These are phyloP conservation scores for Phorcus lineatus DNA, from an alignment of 2,888 invertebrate genomes.

Conservation along the genomic window DNA sequence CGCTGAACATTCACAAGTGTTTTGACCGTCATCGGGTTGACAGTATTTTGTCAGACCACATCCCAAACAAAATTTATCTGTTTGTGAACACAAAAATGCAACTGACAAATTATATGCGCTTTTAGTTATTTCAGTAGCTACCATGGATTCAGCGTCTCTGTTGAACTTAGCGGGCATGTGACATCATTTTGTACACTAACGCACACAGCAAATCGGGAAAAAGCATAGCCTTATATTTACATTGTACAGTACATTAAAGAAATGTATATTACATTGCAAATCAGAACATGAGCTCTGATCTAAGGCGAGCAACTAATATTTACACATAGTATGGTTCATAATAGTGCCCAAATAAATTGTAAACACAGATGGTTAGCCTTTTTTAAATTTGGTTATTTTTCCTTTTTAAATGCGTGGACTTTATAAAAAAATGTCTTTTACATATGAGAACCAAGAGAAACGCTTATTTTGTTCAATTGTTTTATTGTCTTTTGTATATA, in stretches of 20 bases:
- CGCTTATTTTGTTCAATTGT: too few relatives aligned
- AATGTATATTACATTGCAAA: not conserved
- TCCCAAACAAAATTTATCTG: not conserved
- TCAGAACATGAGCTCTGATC: not conserved
- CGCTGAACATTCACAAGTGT: not conserved
- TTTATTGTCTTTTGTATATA: too few relatives aligned
- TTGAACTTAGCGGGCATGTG: slow-evolving; percentile 24
- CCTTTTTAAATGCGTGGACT: too few relatives aligned
- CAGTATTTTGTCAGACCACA: not conserved
- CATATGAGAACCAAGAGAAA: too few relatives aligned
- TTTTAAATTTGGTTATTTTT: too few relatives aligned
- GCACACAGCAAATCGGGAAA: not conserved
- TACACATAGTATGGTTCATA: too few relatives aligned
- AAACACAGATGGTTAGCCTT: too few relatives aligned
- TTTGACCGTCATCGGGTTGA: not conserved
- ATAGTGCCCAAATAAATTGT: too few relatives aligned
- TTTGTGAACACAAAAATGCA: not conserved
- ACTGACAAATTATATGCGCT: not conserved
- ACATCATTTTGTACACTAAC: slow-evolving; percentile 18
- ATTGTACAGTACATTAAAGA: not conserved
- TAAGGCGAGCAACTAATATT: too few relatives aligned
- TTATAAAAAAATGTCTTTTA: too few relatives aligned
- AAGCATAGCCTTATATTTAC: not conserved
- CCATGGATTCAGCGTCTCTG: not conserved
- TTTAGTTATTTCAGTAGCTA: not conserved